Base-by-base conservation (phyloP, 30 jellyfish, hydroid and myxozoan species). In the Catostylus mosaicus region DNA sequence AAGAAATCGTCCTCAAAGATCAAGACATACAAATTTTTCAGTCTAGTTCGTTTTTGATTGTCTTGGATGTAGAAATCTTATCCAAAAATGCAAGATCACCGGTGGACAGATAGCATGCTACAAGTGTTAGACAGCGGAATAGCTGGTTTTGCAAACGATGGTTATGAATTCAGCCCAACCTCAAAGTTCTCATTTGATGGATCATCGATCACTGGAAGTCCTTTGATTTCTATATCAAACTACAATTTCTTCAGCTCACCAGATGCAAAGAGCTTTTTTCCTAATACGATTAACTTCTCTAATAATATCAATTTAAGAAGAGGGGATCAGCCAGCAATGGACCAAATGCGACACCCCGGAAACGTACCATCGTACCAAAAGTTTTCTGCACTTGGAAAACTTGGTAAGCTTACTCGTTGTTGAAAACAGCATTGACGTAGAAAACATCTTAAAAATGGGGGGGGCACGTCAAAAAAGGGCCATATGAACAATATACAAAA, bases 191-290 rank as follows among this genome's bases (percentile, higher is more conserved):
- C 51, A 14, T 38, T 30, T 68, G 67, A 46, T 31, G 63, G 72
- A 60, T 59, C 87, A 2, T 34, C 46, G 30, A 67, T 37, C 11
- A 50, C 16, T 2, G 71, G 70, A 11, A 73, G 87, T 59, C 87
- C 87, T 51, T 38, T 76, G 47, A 76, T 76, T n/a, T 76, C 87
- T 3, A 57, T 76, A 57, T 54, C 87, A 56, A 76, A 57, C 61
- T 76, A 52, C 56, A 76, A 76, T 67, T 76, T 76, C 60, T 76
- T 51, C 68, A 76, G 33, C 27, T 45, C 87, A 2, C 47, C 57
- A 3, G 77, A 76, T 60, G 30, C 87, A 24, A 76, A 76, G 47
- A 35, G 19, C 2, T 22, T 76, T 6, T 47, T 76, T 71, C 87
- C 87, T 8, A 23, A 57, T 19, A 23, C 77, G 37, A 26, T 76